phyloP scores from a whole-genome alignment of 2,888 invertebrate species.

The Cantharis rufa region DNA sequence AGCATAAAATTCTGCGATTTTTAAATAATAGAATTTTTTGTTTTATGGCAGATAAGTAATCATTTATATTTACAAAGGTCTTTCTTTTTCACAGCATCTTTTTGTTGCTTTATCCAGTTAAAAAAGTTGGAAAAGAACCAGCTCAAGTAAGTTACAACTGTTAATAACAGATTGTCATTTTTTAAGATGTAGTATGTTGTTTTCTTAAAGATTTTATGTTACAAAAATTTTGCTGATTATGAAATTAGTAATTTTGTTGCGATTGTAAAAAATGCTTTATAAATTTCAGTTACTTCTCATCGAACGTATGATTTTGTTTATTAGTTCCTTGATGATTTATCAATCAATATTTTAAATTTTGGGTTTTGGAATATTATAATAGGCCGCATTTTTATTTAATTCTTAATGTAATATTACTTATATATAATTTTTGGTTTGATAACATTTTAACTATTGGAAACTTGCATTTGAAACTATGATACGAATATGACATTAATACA shows the following conservation, averaged over 20 bases:
- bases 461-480: too few relatives aligned
- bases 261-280: not conserved
- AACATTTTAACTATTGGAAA: not conserved
- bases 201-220: not conserved
- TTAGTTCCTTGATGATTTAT: too few relatives aligned
- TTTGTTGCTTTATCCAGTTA: not conserved
- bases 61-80: not conserved
- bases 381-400: too few relatives aligned
- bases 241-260: not conserved
- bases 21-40: not conserved
- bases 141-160: not conserved
- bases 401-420: too few relatives aligned
- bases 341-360: too few relatives aligned
- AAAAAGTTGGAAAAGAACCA: not conserved
- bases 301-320: too few relatives aligned
- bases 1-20: not conserved
- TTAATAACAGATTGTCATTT: not conserved
- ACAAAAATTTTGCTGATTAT: not conserved
- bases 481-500: not conserved
- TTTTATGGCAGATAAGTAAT: not conserved
- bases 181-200: not conserved
- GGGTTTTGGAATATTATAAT: too few relatives aligned
- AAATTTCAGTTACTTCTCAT: not conserved
- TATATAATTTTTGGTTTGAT: not conserved
- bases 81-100: not conserved